Conservation (phyloP, 1,140 invertebrate genomes). For the Heliconius eleuchia region DNA sequence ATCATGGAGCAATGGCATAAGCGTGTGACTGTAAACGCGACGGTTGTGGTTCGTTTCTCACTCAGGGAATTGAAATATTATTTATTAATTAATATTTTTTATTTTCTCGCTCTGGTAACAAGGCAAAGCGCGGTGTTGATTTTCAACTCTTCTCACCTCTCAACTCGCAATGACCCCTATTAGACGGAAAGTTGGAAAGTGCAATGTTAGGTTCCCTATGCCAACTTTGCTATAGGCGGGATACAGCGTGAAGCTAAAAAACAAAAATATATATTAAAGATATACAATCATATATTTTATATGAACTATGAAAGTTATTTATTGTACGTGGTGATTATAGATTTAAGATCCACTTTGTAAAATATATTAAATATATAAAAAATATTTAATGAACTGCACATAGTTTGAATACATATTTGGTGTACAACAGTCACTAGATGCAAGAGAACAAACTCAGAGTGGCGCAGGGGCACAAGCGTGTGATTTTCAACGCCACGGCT, state of each 20-base stretch:
- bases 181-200: background rate
- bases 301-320: too few species aligned
- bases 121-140: background rate
- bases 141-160: background rate
- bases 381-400: too few species aligned
- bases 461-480: too few species aligned
- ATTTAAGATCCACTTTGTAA: too few species aligned
- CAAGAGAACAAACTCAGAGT: too few species aligned
- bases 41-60: background rate
- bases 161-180: background rate
- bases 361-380: too few species aligned
- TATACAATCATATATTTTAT: background rate
- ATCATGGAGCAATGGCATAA: background rate
- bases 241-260: background rate
- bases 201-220: background rate
- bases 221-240: background rate
- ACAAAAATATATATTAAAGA: background rate
- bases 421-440: too few species aligned
- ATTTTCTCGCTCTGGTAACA: background rate
- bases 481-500: too few species aligned
- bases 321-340: too few species aligned
- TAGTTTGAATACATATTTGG: too few species aligned
- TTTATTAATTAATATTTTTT: background rate
- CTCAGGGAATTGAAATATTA: background rate
- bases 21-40: background rate